phyloP scores from a whole-genome alignment of 2,113 vertebrate genomes.

The Neodon shergylaensis region DNA sequence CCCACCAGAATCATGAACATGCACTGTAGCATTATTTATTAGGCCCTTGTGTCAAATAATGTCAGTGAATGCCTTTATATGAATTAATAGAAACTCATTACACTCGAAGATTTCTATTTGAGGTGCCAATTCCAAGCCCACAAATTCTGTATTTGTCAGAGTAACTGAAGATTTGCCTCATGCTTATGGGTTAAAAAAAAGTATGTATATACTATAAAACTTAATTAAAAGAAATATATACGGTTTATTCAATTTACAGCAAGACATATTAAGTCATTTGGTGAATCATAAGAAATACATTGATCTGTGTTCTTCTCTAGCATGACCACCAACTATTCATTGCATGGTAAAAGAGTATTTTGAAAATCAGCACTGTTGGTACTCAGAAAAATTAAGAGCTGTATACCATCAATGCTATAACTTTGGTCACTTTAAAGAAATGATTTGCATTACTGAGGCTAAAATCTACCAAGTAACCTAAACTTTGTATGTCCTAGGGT shows the following conservation, averaged over 20 bases:
- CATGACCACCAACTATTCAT: constrained; percentile 24
- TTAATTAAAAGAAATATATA: constrained; percentile 38
- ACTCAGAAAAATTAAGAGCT: neutral
- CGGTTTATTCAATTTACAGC: neutral
- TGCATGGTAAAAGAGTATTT: neutral
- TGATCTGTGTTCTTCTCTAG: neutral
- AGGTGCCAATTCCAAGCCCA: constrained; percentile 12
- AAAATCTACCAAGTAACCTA: neutral
- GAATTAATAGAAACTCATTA: neutral
- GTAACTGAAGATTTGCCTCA: neutral
- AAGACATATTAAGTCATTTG: constrained; percentile 28
- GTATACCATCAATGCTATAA: neutral
- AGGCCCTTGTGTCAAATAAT: constrained; percentile 16
- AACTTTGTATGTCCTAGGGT: neutral
- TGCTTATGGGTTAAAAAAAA: neutral
- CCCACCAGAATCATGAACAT: neutral
- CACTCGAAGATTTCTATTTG: neutral
- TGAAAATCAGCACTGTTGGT: neutral
- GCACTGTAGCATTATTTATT: neutral
- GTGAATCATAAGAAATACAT: neutral
- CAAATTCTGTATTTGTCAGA: constrained; percentile 30
- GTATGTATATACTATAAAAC: neutral
- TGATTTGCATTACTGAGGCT: neutral
- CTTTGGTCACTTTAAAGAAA: constrained; percentile 3
- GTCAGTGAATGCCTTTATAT: neutral